Conservation (phyloP, 2,888 invertebrate genomes). For the Calameuta filiformis region DNA sequence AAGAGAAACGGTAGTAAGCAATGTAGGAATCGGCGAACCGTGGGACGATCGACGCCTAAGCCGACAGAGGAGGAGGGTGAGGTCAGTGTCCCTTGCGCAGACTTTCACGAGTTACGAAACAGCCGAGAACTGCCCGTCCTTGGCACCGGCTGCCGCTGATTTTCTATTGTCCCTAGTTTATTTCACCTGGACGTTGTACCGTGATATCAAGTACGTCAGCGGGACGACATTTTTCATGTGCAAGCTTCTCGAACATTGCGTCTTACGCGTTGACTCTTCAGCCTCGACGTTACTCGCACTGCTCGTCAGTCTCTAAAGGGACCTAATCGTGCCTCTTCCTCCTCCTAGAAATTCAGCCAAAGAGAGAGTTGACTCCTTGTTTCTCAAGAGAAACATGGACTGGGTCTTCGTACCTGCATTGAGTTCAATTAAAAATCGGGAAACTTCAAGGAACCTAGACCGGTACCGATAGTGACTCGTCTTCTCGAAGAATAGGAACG, state of each 20-base stretch:
- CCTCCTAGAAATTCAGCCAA: neutral
- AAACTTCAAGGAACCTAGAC: neutral
- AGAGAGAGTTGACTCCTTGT: neutral
- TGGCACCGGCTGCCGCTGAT: constrained; percentile 64
- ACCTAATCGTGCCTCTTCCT: neutral
- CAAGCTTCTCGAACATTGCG: neutral
- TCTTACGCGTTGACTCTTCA: neutral
- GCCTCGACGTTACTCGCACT: neutral
- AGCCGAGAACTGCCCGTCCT: constrained; percentile 62
- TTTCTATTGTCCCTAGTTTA: constrained; percentile 61
- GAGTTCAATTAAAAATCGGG: neutral
- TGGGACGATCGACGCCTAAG: constrained; percentile 29
- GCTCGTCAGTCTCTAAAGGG: neutral
- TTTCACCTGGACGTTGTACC: constrained; percentile 41
- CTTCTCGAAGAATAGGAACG: neutral
- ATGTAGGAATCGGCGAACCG: constrained; percentile 5
- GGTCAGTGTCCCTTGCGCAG: constrained; percentile 64
- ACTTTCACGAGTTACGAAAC: constrained; percentile 67
- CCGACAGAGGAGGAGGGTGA: constrained; percentile 50
- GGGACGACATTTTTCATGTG: neutral
- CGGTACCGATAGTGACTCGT: neutral
- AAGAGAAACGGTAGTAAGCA: constrained; percentile 30
- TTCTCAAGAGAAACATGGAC: neutral
- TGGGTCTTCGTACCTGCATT: neutral
- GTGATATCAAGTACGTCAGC: constrained; percentile 5